Conservation (phyloP, 1,140 invertebrate species). For the Camponotus vicinus region DNA sequence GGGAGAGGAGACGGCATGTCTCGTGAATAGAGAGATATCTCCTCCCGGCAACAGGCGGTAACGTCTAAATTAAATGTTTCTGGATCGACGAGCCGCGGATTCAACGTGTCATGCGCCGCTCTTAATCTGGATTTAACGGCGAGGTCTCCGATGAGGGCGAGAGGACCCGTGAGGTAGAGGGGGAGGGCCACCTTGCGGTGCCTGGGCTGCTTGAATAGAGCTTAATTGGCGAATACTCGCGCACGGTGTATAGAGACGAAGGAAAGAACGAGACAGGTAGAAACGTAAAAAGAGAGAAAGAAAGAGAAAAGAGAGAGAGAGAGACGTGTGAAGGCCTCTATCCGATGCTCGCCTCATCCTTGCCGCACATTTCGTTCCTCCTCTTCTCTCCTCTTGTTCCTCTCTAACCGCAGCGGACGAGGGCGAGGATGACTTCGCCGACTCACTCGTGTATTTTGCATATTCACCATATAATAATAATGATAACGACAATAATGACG, state of each 20-base stretch:
- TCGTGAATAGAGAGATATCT: conserved; percentile 76
- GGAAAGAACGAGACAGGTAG: conserved; percentile 61
- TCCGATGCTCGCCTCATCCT: conserved; percentile 51
- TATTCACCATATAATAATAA: conserved; percentile 76
- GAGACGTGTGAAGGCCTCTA: conserved; percentile 60
- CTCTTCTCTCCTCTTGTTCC: not conserved
- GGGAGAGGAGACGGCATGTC: conserved; percentile 33
- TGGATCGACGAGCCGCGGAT: conserved; percentile 78
- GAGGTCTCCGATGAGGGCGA: conserved; percentile 67
- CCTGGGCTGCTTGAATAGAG: conserved; percentile 76
- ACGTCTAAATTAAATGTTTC: conserved; percentile 82
- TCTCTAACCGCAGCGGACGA: conserved; percentile 50
- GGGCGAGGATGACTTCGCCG: conserved; percentile 73
- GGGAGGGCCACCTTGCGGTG: conserved; percentile 72
- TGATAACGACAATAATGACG: conserved; percentile 76
- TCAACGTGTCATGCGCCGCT: conserved; percentile 78
- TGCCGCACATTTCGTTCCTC: conserved; percentile 56
- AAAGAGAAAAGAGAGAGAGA: too few relatives aligned
- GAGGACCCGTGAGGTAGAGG: conserved; percentile 16
- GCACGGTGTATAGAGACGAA: conserved; percentile 61
- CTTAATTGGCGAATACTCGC: conserved; percentile 80
- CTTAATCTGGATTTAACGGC: conserved; percentile 82
- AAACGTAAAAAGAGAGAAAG: not conserved
- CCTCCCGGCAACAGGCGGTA: conserved; percentile 76
- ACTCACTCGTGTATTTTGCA: conserved; percentile 72